Evolutionary conservation across 2,888 invertebrate genomes (phyloP), one percentile per base, ranked within the genome.

Genomic region (Clanis bilineata): DNA sequence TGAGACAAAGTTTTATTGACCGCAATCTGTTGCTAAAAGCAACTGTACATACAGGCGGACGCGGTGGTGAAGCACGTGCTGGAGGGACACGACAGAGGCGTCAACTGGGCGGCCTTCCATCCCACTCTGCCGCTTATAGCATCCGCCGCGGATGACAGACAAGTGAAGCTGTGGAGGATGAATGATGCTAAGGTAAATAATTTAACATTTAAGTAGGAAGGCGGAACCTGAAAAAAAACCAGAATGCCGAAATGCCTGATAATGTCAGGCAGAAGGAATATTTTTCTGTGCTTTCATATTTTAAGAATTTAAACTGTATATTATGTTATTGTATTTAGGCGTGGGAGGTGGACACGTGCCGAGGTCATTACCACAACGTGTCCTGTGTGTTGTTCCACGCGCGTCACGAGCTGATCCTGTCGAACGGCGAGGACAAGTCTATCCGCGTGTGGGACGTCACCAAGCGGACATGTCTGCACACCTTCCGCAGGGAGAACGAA

Each of bases 291-390:
- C n/a, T n/a, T n/a, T n/a, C n/a, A n/a, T n/a, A n/a, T n/a, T 3
- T 5, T 51, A 28, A 25, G n/a, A 45, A 28, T 10, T 28, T 15
- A 56, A 43, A 56, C 15, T n/a, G 44, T 32, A 47, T 39, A 45
- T 51, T 39, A 3, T 41, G 3, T 36, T 25, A 25, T 3, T 56
- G 28, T 57, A 59, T 58, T 0, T 71, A 96, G 93, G 99, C 99
- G 0, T 99, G 99, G 99, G 99, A 99, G 83, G 98, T 99, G 45
- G 99, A 99, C 88, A 98, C 99, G 0, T 99, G 99, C 75, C 95
- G 99, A n/a, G 99, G 99, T 0, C 99, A 99, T 85, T 99, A 99
- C 93, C 98, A 99, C 93, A 99, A 99, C 86, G 99, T 99, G 1
- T 99, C 99, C 0, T 99, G 99, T 80, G 98, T 97, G 0, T 88